phyloP scores from a whole-genome alignment of 64 coral and sea anemone species.

The Montipora efflorescens region DNA sequence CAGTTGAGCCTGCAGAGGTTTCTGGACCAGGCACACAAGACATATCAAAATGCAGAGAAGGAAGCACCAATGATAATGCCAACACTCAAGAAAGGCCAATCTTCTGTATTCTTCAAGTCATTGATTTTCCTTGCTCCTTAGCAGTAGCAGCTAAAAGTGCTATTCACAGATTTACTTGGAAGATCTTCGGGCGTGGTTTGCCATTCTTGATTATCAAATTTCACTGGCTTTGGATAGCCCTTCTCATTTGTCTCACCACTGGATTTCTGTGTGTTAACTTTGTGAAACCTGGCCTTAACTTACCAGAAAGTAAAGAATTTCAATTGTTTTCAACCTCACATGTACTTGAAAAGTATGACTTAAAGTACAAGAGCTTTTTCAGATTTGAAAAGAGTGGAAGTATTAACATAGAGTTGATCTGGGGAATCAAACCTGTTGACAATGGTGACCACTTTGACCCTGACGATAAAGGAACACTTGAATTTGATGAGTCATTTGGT shows the following conservation, averaged over 20 bases:
- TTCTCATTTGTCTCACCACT: slow-evolving; percentile 62
- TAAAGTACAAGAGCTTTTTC: slow-evolving; percentile 79
- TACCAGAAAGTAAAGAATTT: slow-evolving; percentile 83
- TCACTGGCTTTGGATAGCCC: slow-evolving; percentile 73
- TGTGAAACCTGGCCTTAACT: slow-evolving; percentile 68
- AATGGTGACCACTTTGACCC: slow-evolving; percentile 90
- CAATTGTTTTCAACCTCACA: slow-evolving; percentile 83
- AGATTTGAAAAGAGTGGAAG: slow-evolving; percentile 58
- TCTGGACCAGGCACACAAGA: slow-evolving; percentile 15
- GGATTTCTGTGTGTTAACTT: slow-evolving; percentile 88
- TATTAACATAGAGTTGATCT: slow-evolving; percentile 50
- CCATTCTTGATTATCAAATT: slow-evolving; percentile 83
- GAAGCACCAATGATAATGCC: neutral
- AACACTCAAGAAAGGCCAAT: neutral
- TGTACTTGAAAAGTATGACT: slow-evolving; percentile 79
- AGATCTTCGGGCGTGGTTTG: slow-evolving; percentile 67
- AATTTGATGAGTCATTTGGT: slow-evolving; percentile 66
- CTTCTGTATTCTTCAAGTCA: slow-evolving; percentile 41
- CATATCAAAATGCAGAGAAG: neutral
- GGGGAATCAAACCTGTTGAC: slow-evolving; percentile 84
- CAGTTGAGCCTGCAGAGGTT: neutral
- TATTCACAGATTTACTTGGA: slow-evolving; percentile 40
- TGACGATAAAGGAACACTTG: slow-evolving; percentile 73
- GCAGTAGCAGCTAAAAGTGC: slow-evolving; percentile 30
- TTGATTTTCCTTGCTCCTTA: slow-evolving; percentile 84